phyloP scores from a whole-genome alignment of 2,113 vertebrate species.

The Scomber colias region DNA sequence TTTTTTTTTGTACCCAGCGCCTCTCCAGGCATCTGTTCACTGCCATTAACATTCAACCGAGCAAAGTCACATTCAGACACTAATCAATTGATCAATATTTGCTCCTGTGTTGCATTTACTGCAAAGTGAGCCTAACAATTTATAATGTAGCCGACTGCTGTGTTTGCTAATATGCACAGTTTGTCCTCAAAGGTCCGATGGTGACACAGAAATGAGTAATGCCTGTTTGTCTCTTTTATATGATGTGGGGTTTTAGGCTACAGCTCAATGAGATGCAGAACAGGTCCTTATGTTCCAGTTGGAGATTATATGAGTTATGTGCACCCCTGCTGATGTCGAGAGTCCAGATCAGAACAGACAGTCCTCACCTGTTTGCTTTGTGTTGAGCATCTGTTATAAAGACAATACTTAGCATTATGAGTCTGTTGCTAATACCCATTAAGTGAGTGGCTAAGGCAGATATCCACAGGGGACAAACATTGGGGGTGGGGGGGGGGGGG shows the following conservation, averaged over 20 bases:
- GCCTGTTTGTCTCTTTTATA: conserved; percentile 13
- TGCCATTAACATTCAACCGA: conserved; percentile 72
- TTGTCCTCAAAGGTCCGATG: conserved; percentile 56
- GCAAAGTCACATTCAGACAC: conserved; percentile 80
- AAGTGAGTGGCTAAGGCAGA: conserved; percentile 18
- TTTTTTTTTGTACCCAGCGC: conserved; percentile 19
- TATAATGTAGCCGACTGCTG: conserved; percentile 52
- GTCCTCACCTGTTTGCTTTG: conserved; percentile 66
- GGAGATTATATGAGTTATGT: conserved; percentile 33
- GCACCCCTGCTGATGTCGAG: conserved; percentile 22
- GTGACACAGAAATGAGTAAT: conserved; percentile 27
- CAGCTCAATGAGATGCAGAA: conserved; percentile 10
- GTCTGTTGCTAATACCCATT: conserved; percentile 35
- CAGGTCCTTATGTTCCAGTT: conserved; percentile 46
- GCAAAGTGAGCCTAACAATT: conserved; percentile 66
- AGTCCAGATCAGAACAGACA: conserved; percentile 37
- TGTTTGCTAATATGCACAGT: conserved; percentile 43
- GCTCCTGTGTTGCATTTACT: conserved; percentile 70
- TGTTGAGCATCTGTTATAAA: conserved; percentile 57
- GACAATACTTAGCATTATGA: conserved; percentile 24
- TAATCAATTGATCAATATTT: conserved; percentile 82
- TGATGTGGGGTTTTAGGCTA: conserved; percentile 14
- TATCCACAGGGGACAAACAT: background rate
- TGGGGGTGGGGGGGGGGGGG: too few relatives aligned
- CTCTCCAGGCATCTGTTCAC: conserved; percentile 67